These are phyloP conservation scores for Pomatorhinus ruficollis DNA, from an alignment of 2,113 vertebrate genomes.

Conservation along the genomic window DNA sequence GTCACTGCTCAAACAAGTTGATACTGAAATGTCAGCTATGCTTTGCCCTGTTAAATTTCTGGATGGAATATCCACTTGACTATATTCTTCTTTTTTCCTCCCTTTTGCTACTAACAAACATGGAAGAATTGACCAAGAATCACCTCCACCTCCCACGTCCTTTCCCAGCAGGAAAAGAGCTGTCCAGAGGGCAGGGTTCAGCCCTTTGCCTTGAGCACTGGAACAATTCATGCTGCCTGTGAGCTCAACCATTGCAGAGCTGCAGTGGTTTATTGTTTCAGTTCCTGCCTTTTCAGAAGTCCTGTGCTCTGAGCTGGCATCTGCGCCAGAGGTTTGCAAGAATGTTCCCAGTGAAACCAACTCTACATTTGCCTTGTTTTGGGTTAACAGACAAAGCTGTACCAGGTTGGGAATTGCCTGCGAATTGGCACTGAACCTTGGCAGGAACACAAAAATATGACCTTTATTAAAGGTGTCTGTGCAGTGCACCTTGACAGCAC, in stretches of 20 bases:
- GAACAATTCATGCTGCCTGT: neutral
- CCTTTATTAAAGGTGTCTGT: neutral
- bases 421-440: neutral
- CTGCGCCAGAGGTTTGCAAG: neutral
- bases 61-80: neutral
- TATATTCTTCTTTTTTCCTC: neutral
- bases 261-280: neutral
- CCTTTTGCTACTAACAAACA: neutral
- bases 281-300: neutral
- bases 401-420: neutral
- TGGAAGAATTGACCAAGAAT: neutral
- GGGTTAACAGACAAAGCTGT: neutral
- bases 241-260: neutral
- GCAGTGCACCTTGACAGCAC: neutral
- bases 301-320: neutral
- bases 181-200: neutral
- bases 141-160: neutral
- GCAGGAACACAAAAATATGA: neutral
- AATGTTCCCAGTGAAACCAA: neutral
- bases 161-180: neutral
- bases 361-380: neutral
- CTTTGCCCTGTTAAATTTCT: neutral
- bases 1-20: neutral
- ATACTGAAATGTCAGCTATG: neutral
- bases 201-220: neutral